Base-by-base conservation (phyloP, 2,888 invertebrate genomes). In the Lepidocyrtinus sp. region DNA sequence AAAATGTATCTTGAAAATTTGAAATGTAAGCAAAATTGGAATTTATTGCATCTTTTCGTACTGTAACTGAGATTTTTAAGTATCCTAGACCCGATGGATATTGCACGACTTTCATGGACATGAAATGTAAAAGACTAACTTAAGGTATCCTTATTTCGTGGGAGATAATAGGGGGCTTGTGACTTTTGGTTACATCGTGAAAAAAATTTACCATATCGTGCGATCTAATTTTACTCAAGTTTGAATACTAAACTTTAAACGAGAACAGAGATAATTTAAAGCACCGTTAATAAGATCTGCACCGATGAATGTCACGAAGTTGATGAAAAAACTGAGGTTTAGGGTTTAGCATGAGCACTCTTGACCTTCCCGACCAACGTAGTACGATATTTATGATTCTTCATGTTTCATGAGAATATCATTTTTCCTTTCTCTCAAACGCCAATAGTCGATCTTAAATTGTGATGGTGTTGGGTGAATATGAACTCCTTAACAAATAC, bases 11-110 rank as follows among this genome's bases (percentile, higher is more conserved):
- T 7, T 12, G 26, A 50, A 26, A 27, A 67, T n/a, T n/a, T 27
- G 36, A 36, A 21, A 45, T 67, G 65, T 21, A 67, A 21, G 45
- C 45, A 68, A 25, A 17, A 69, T 69, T 24, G 55, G 25, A 22
- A 26, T 65, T 46, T 45, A 45, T 15, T 65, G 36, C 26, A 63
- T 65, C 15, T 45, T 7, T 64, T 64, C 17, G 3, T 64, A 64
- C 45, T n/a, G n/a, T n/a, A n/a, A n/a, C n/a, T n/a, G 12, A 36
- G 12, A 36, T 36, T 36, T 7, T 36, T 36, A 7, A 7, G 12
- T 36, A 36, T 36, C 36, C 36, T 5, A 36, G 36, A 36, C n/a
- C n/a, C n/a, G 36, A 36, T 36, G 36, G 36, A 36, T 36, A 36
- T 12, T 7, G 12, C 36, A 36, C 36, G 36, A 36, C 5, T 36